Percentiles rank a stretch among this genome's conserved stretches.
These are phyloP conservation scores for Passerculus sandwichensis DNA, from an alignment of 2,797 vertebrate species.

Conservation along the genomic window DNA sequence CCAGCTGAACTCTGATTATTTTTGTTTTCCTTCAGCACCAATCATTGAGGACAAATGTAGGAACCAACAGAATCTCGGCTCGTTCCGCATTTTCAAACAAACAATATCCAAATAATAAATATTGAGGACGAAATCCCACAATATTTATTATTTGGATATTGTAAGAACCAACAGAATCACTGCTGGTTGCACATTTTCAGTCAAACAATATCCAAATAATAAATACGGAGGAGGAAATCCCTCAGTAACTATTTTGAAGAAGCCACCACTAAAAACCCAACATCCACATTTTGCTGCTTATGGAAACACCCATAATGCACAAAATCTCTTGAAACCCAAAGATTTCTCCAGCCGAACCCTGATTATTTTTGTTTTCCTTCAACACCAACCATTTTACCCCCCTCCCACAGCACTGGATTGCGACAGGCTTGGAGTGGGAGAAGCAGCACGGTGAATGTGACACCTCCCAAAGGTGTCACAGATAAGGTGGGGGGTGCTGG, in stretches of 20 bases:
- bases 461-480: background rate
- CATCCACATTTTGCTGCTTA: background rate
- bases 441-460: background rate
- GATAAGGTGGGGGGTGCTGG: background rate
- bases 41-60: background rate
- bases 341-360: background rate
- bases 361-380: background rate
- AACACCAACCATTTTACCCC: background rate
- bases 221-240: background rate
- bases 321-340: no score
- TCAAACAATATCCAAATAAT: background rate
- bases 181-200: background rate
- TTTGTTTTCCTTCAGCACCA: background rate
- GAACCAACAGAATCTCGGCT: background rate
- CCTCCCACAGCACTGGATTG: fast-evolving
- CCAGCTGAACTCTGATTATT: background rate
- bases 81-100: no score
- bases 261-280: background rate
- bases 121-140: background rate
- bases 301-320: background rate
- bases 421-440: fast-evolving
- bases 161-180: background rate
- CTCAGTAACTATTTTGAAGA: background rate
- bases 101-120: background rate
- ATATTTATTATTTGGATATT: no score